These are phyloP conservation scores for Botia kubotai DNA, from an alignment of 2,797 vertebrate genomes.

Conservation along the genomic window DNA sequence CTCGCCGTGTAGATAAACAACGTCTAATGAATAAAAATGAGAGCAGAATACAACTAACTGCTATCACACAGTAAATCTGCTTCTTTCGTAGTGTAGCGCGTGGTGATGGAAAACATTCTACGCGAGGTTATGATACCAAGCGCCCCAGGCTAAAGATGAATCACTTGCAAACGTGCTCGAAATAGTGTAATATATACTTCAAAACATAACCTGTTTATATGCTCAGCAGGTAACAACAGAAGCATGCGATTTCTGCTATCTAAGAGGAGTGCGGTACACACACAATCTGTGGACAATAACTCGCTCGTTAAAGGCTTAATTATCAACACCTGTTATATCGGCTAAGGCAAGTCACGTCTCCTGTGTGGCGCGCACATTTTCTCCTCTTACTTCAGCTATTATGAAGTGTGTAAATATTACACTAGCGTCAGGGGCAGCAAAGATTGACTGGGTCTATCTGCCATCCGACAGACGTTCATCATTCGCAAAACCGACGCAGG, in stretches of 20 bases:
- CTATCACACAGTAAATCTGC: slow-evolving; percentile 16
- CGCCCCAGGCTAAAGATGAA: slow-evolving; percentile 1
- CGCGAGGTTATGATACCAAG: slow-evolving; percentile 22
- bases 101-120: slow-evolving; percentile 13
- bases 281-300: not conserved
- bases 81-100: not conserved
- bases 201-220: not conserved
- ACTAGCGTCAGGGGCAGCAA: not conserved
- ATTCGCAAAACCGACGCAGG: not conserved
- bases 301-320: slow-evolving; percentile 13
- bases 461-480: not conserved
- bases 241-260: not conserved
- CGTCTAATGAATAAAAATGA: slow-evolving; percentile 24
- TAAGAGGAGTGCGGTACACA: too few species aligned
- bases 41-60: slow-evolving; percentile 21
- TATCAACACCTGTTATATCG: not conserved
- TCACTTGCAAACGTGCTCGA: slow-evolving; percentile 5
- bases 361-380: not conserved
- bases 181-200: not conserved
- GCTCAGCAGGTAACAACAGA: not conserved
- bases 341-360: not conserved
- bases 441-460: not conserved
- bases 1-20: slow-evolving; percentile 12
- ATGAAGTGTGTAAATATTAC: slow-evolving; percentile 5
- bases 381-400: not conserved